Base-by-base conservation (phyloP, 2,113 vertebrate genomes). In the Machaerirhynchus nigripectus region DNA sequence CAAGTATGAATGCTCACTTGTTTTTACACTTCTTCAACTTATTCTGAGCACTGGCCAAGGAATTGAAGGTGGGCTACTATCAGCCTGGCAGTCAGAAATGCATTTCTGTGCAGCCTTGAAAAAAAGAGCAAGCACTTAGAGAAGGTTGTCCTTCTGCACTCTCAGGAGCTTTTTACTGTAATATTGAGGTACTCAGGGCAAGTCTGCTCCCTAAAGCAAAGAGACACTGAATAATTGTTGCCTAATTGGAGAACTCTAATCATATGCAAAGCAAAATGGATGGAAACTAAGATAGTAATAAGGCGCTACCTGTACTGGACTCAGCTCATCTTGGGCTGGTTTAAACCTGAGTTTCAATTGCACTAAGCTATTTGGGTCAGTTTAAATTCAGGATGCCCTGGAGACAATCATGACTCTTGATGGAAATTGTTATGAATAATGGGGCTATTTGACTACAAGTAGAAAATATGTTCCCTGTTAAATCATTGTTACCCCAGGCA, bases 341-440 rank as follows among this genome's bases (percentile, higher is more conserved):
- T 97, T 91, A 95, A 91, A 92, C 46, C 35, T 87, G 52, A 63
- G 55, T 92, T 93, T 90, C 87, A 55, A 56, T 55, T 80, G 64
- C 17, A 26, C 40, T 55, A 65, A 78, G 65, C 89, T 96, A 94
- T 95, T 91, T 96, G 78, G 91, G 91, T 96, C 95, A 93, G 90
- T 96, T 95, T 95, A 94, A 96, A 93, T 93, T 96, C 89, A 91
- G 84, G 87, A 93, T 94, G 75, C 93, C 91, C 94, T 90, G 87
- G 67, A 89, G 93, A 94, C 87, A 96, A 37, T 91, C 71, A 83
- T 88, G 94, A 87, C 59, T 94, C 89, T 59, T 94, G 91, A 91
- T 96, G 84, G 87, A 95, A 95, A 93, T 89, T 85, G 40, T 69
- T 87, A 76, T 94, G 94, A 96, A 85, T 94, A 96, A 97, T 89